Conservation (phyloP, 1,140 invertebrate species). For the Halesus radiatus region DNA sequence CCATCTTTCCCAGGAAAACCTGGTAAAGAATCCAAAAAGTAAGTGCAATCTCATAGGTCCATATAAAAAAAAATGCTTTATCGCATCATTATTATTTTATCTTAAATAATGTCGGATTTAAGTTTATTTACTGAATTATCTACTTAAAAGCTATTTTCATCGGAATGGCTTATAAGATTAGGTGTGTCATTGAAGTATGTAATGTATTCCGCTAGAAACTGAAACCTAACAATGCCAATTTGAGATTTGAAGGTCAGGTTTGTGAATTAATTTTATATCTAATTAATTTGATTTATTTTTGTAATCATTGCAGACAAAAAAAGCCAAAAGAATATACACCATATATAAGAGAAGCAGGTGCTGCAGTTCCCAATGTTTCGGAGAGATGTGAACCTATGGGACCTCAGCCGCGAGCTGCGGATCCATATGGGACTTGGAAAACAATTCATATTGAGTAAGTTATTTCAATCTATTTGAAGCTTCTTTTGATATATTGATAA, state of each 20-base stretch:
- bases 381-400: slow-evolving; percentile 51
- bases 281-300: slow-evolving; percentile 16
- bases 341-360: neutral
- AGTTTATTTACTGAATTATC: too few relatives aligned
- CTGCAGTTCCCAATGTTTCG: neutral
- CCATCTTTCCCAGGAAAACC: slow-evolving; percentile 63
- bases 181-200: neutral
- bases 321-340: slow-evolving; percentile 61
- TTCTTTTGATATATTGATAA: too few relatives aligned
- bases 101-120: too few relatives aligned
- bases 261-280: neutral
- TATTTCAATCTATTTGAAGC: neutral
- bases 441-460: slow-evolving; percentile 71
- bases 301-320: slow-evolving; percentile 59
- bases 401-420: slow-evolving; percentile 67
- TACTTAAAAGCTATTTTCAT: too few relatives aligned
- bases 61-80: neutral
- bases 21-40: slow-evolving; percentile 61
- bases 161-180: too few relatives aligned
- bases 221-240: too few relatives aligned
- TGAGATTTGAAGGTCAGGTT: neutral
- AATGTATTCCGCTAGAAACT: too few relatives aligned
- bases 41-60: neutral
- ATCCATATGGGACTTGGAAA: slow-evolving; percentile 78
- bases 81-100: too few relatives aligned